Percentiles rank a stretch among this genome's conserved stretches.
Conservation (phyloP, 2,797 vertebrate species). For the Natrix natrix region DNA sequence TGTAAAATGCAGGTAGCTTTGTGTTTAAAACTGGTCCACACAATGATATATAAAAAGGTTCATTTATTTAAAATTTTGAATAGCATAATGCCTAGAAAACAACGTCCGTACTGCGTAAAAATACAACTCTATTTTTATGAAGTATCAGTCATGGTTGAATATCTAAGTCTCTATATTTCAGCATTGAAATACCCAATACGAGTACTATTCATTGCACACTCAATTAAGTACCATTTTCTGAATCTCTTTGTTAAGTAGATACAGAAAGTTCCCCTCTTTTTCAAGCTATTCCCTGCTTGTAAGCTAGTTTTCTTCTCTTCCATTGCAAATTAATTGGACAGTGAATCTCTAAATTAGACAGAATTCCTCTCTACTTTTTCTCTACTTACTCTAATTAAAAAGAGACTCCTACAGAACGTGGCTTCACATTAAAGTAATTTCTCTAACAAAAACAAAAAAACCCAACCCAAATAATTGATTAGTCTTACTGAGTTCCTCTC, state of each 20-base stretch:
- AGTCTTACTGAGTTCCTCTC: constrained; percentile 45
- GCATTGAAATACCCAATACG: neutral
- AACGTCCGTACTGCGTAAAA: neutral
- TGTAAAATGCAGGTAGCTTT: neutral
- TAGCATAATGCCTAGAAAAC: neutral
- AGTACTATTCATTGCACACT: neutral
- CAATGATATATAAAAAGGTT: neutral
- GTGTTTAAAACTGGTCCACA: neutral
- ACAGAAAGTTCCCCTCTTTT: neutral
- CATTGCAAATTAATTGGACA: neutral
- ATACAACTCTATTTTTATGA: neutral
- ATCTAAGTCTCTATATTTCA: neutral
- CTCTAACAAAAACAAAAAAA: neutral
- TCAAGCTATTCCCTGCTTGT: neutral
- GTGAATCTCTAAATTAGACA: neutral
- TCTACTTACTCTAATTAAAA: neutral
- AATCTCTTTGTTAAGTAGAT: neutral
- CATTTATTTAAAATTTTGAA: neutral
- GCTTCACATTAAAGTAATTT: constrained; percentile 46
- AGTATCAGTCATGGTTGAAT: neutral
- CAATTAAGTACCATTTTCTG: neutral
- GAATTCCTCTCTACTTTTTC: neutral
- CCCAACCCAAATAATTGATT: constrained; percentile 25
- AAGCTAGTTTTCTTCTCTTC: neutral
- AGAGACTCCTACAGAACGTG: neutral